A percentile compares a stretch with the other conserved stretches of the same genome.
These are phyloP conservation scores for Echinometra lucunter DNA, from an alignment of 53 echinoderm and acorn worm species.

Conservation along the genomic window DNA sequence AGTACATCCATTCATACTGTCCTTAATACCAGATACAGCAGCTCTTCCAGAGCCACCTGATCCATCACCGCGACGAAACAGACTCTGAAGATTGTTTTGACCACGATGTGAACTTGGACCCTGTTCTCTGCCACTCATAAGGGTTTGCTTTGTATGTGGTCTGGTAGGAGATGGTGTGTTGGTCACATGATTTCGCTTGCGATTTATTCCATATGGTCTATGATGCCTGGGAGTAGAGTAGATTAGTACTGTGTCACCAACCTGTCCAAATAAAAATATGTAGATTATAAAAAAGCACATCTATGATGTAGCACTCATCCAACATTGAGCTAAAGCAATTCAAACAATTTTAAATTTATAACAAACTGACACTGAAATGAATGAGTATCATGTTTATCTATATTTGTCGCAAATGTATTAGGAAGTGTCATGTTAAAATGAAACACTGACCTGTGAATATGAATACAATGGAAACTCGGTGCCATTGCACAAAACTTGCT, in stretches of 20 bases:
- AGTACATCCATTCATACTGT: constrained; percentile 62
- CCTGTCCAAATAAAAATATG: background rate
- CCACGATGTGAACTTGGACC: constrained; percentile 19
- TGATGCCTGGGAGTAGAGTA: constrained; percentile 52
- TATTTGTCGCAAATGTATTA: too few species aligned
- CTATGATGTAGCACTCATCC: too few species aligned
- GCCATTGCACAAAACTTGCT: too few species aligned
- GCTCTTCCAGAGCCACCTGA: background rate
- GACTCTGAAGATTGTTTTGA: constrained; percentile 63
- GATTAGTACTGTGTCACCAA: constrained; percentile 68
- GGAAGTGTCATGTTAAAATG: too few species aligned
- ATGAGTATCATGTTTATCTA: too few species aligned
- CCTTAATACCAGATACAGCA: constrained; percentile 58
- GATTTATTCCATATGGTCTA: constrained; percentile 22
- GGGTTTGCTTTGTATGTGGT: constrained; percentile 56
- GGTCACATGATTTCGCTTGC: constrained; percentile 58
- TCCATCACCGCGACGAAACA: constrained; percentile 38
- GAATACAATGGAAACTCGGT: too few species aligned
- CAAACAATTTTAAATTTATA: too few species aligned
- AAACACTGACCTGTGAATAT: too few species aligned
- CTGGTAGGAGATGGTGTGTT: constrained; percentile 63
- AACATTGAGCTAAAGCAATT: too few species aligned
- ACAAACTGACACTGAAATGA: too few species aligned
- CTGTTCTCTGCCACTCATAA: background rate
- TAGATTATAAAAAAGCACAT: too few species aligned